Percentiles rank a stretch among this genome's conserved stretches.
These are phyloP conservation scores for Ectemnius continuus DNA, from an alignment of 2,888 invertebrate genomes.

Conservation along the genomic window DNA sequence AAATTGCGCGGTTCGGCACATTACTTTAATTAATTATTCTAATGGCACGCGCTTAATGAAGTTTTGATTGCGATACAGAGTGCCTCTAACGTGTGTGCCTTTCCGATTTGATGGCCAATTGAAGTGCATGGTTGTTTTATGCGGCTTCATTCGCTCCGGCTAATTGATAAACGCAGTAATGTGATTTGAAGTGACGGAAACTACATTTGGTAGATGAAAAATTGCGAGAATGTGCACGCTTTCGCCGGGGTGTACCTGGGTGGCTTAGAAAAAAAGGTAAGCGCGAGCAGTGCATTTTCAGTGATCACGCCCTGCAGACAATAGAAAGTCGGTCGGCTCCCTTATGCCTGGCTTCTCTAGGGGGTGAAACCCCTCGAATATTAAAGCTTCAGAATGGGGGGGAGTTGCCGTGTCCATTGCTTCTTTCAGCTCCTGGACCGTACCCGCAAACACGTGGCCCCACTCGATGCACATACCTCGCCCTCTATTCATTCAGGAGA, in stretches of 20 bases:
- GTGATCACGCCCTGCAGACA: slow-evolving; percentile 56
- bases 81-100: no score
- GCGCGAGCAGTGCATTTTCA: slow-evolving; percentile 48
- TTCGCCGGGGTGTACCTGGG: not conserved
- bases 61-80: no score
- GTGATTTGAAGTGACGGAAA: no score
- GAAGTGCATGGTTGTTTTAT: not conserved
- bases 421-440: slow-evolving; percentile 54
- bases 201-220: no score
- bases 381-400: slow-evolving; percentile 50
- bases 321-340: slow-evolving; percentile 60
- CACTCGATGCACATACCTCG: slow-evolving; percentile 46
- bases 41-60: slow-evolving; percentile 48
- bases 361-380: slow-evolving; percentile 53
- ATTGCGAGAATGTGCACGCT: no score
- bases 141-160: no score
- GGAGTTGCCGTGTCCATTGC: slow-evolving; percentile 69
- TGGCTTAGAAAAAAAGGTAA: slow-evolving; percentile 27
- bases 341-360: slow-evolving; percentile 20
- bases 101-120: no score
- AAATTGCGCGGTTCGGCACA: slow-evolving; percentile 46
- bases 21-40: slow-evolving; percentile 62
- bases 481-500: slow-evolving; percentile 19
- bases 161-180: no score
- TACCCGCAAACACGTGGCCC: slow-evolving; percentile 60